Base-by-base conservation (phyloP, 2,888 invertebrate species). In the Heliconius sara region DNA sequence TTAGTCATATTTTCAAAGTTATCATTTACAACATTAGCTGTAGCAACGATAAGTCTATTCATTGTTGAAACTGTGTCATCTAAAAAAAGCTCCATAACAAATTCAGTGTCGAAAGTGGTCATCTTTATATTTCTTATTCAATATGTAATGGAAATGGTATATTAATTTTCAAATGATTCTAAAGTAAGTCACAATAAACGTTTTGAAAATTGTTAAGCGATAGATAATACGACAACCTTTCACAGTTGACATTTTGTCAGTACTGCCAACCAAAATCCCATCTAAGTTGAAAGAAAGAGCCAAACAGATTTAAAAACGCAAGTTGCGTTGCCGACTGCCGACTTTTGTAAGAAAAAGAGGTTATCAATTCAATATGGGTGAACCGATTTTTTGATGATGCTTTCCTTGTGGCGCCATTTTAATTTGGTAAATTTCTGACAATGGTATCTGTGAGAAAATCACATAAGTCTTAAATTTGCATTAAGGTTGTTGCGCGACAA, bases 41-140 rank as follows among this genome's bases (percentile, higher is more conserved):
- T 87, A n/a, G 93, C 91, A 30, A 93, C 89, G 2, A 91, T 87
- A 68, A 92, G 79, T 85, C 91, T 91, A 83, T 93, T 94, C 27
- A 92, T 85, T 57, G 90, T 89, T 65, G 90, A 87, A 75, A 90
- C 87, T 86, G 89, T 89, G 77, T 93, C 94, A 65, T 95, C 95
- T 79, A 95, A 84, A 85, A 95, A 95, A 82, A 94, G 84, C 34
- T 91, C 89, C 85, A 91, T 91, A 9, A 93, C 77, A 86, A 95
- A 93, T 83, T 95, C 90, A 83, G 89, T 92, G 81, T 91, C 88
- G 83, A 91, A 90, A 84, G 91, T 86, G 89, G 92, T 92, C 71
- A 80, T 83, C 27, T 57, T 66, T 25, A 57, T 76, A 13, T 4
- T 34, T 30, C 19, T 73, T 73, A 74, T 39, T 39, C 6, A 65